Base-by-base conservation (phyloP, 2,888 invertebrate genomes). In the Rhaphigaster nebulosa region DNA sequence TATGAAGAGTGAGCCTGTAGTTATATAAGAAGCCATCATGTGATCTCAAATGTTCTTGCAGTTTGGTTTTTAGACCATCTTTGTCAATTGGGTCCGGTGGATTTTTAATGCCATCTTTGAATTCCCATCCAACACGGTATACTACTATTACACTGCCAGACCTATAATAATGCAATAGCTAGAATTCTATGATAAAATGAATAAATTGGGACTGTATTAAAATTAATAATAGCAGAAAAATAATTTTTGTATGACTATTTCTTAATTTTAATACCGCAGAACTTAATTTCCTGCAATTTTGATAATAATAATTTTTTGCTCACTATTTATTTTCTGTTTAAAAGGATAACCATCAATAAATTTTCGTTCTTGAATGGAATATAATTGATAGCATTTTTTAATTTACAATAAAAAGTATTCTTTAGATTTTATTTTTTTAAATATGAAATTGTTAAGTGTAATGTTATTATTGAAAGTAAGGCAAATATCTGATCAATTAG, bases 121-220 rank as follows among this genome's bases (percentile, higher is more conserved):
- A 95, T 90, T 94, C 94, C 96, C 96, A 96, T 90, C 95, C 95
- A 56, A 96, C 94, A 92, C 96, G 94, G 93, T 96, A 96, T 91
- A 95, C 95, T 8, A 95, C 95, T 76, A 96, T 94, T 87, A 96
- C 94, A 91, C 96, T 96, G 91, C 96, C 96, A 90, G 95, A 94
- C 92, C 96, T 96, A 94, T 91, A 95, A 91, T 87, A 52, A 29
- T 4, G 12, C 12, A 29, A 65, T 29, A 60, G 23, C 3, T 29
- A 65, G 15, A 29, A 29, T 65, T 29, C 3, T 65, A 65, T 65
- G 29, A 15, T 29, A 29, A 65, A 29, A 10, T 29, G 18, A 18
- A 65, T 29, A 65, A 65, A 29, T 29, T n/a, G n/a, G n/a, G n/a
- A n/a, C n/a, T n/a, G n/a, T n/a, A n/a, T n/a, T 29, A 29, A 60